Conservation (phyloP, 2,113 vertebrate species). For the Chamaea fasciata region DNA sequence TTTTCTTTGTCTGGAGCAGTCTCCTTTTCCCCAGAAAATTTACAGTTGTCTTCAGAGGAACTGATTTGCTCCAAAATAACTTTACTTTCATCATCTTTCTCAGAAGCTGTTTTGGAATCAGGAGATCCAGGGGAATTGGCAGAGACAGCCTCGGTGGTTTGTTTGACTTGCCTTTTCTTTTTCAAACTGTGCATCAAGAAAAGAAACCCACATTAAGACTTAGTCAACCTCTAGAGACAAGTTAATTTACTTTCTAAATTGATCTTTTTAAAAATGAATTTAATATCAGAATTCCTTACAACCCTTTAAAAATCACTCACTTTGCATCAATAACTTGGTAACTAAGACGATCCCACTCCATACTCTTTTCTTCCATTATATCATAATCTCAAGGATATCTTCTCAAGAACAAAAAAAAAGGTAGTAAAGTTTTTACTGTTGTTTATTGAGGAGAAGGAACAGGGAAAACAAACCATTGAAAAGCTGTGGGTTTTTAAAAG, state of each 20-base stretch:
- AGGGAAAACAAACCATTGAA: not conserved
- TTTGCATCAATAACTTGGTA: not conserved
- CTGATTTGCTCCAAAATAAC: slow-evolving; percentile 66
- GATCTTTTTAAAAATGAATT: not conserved
- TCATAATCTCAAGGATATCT: not conserved
- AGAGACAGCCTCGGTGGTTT: slow-evolving; percentile 63
- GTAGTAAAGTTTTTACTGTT: not conserved
- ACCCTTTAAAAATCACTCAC: not conserved
- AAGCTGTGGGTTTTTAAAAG: not conserved
- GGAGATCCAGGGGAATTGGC: slow-evolving; percentile 33
- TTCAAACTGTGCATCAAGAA: slow-evolving; percentile 67
- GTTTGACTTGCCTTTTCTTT: slow-evolving; percentile 77
- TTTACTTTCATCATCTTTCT: slow-evolving; percentile 67
- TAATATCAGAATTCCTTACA: not conserved
- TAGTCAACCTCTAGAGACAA: not conserved
- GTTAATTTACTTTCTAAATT: not conserved
- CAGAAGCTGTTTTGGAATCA: slow-evolving; percentile 45
- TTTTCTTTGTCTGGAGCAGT: slow-evolving; percentile 70
- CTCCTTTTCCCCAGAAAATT: slow-evolving; percentile 61
- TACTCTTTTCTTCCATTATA: not conserved
- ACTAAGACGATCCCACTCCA: not conserved
- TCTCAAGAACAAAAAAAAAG: not conserved
- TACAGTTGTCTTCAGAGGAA: slow-evolving; percentile 65
- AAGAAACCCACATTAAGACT: not conserved
- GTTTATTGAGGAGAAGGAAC: not conserved